Evolutionary conservation across 2,888 invertebrate genomes (phyloP).

Genomic region (Leptinotarsa rubiginosa): DNA sequence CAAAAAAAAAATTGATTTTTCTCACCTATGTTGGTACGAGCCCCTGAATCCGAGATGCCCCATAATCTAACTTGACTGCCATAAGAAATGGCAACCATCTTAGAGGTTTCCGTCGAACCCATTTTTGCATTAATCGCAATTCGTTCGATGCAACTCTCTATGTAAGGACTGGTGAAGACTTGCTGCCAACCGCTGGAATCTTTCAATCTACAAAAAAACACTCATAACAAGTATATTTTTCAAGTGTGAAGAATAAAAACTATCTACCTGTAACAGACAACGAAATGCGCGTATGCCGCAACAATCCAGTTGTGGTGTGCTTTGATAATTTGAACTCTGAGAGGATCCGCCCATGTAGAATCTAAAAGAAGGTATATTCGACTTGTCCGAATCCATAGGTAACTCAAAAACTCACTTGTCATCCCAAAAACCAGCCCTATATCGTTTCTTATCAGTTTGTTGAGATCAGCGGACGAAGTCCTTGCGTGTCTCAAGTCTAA

Average conservation of each 20-base stretch:
- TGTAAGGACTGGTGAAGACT: conserved; percentile 92
- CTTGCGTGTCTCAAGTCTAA: conserved; percentile 80
- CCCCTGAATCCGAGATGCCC: conserved; percentile 83
- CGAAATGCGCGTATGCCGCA: conserved; percentile 95
- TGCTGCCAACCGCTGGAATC: conserved; percentile 98
- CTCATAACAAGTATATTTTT: background rate
- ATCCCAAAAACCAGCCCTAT: conserved; percentile 77
- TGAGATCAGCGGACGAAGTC: conserved; percentile 81
- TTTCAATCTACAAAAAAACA: conserved; percentile 75
- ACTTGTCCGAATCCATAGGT: background rate
- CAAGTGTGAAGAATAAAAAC: background rate
- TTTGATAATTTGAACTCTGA: conserved; percentile 91
- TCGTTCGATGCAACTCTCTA: conserved; percentile 89
- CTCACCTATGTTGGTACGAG: conserved; percentile 77
- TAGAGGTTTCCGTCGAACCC: conserved; percentile 71
- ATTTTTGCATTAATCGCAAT: conserved; percentile 87
- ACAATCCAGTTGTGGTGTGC: conserved; percentile 99
- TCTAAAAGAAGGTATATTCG: conserved; percentile 62
- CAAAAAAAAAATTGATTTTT: background rate
- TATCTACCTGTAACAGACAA: conserved; percentile 88
- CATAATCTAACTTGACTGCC: conserved; percentile 82
- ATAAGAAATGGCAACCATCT: conserved; percentile 88
- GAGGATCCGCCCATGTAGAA: conserved; percentile 83
- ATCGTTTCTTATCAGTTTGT: conserved; percentile 78
- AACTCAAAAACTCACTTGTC: conserved; percentile 45